phyloP scores from a whole-genome alignment of 2,888 invertebrate species.

The Epinotia bilunana region DNA sequence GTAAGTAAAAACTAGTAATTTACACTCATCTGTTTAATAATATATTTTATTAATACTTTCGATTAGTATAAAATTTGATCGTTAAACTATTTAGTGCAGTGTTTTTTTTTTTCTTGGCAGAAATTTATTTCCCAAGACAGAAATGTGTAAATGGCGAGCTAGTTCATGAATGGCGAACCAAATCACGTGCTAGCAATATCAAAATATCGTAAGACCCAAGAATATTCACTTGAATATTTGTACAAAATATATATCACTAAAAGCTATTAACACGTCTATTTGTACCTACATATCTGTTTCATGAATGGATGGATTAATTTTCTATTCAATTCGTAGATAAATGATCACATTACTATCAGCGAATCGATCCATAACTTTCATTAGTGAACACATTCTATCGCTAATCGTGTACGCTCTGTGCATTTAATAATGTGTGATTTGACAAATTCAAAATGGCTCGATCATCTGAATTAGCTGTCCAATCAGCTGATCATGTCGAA shows the following conservation, averaged over 20 bases:
- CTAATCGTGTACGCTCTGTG: background rate
- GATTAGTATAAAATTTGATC: too few relatives aligned
- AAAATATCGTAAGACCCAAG: background rate
- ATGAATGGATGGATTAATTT: background rate
- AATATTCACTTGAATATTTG: background rate
- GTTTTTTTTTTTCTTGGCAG: too few relatives aligned
- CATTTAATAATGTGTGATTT: slow-evolving; percentile 16
- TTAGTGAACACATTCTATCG: slow-evolving; percentile 16
- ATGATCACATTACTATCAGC: background rate
- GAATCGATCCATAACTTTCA: slow-evolving; percentile 17
- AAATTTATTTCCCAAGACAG: too few relatives aligned
- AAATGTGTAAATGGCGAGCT: too few relatives aligned
- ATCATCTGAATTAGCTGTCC: slow-evolving; percentile 14
- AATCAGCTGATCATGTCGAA: slow-evolving; percentile 21
- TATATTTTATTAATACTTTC: too few relatives aligned
- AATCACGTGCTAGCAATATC: background rate
- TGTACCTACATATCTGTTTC: background rate
- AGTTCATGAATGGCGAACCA: too few relatives aligned
- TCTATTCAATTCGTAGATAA: slow-evolving; percentile 3
- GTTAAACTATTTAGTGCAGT: too few relatives aligned
- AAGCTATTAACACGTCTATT: background rate
- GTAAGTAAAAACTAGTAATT: too few relatives aligned
- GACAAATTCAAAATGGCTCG: slow-evolving; percentile 11
- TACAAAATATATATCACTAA: background rate
- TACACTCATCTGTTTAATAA: too few relatives aligned